phyloP scores from a whole-genome alignment of 2,888 invertebrate genomes.

The Acholoe squamosa region DNA sequence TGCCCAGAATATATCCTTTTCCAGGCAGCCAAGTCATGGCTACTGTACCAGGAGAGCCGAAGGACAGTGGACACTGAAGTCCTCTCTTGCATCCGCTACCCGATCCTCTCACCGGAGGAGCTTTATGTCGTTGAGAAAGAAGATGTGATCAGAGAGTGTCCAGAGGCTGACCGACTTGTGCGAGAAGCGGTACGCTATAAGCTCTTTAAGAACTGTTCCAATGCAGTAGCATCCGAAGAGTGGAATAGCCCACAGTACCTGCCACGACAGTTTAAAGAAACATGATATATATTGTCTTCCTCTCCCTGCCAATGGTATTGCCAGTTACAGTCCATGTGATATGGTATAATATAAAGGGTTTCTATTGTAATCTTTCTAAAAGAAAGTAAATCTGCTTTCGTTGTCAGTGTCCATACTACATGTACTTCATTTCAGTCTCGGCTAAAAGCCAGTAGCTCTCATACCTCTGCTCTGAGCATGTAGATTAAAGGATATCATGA shows the following conservation, averaged over 20 bases:
- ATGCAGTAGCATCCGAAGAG: conserved; percentile 56
- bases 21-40: conserved; percentile 67
- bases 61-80: conserved; percentile 38
- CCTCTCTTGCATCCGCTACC: conserved; percentile 67
- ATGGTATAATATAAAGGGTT: too few species aligned
- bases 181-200: conserved; percentile 68
- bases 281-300: conserved; percentile 18
- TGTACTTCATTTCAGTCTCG: too few species aligned
- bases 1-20: conserved; percentile 68
- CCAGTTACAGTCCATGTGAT: background rate
- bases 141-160: conserved; percentile 59
- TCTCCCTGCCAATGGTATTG: background rate
- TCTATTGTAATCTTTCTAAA: too few species aligned
- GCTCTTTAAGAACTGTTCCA: conserved; percentile 66
- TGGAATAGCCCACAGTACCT: conserved; percentile 68
- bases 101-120: conserved; percentile 64
- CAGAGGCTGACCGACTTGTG: conserved; percentile 47
- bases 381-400: too few species aligned
- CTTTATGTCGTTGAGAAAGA: conserved; percentile 69
- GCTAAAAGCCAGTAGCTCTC: too few species aligned
- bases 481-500: too few species aligned
- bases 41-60: conserved; percentile 51
- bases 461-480: too few species aligned
- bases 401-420: too few species aligned
- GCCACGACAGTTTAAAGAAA: conserved; percentile 61